Base-by-base conservation (phyloP, 2,797 vertebrate genomes). In the Euthynnus affinis region DNA sequence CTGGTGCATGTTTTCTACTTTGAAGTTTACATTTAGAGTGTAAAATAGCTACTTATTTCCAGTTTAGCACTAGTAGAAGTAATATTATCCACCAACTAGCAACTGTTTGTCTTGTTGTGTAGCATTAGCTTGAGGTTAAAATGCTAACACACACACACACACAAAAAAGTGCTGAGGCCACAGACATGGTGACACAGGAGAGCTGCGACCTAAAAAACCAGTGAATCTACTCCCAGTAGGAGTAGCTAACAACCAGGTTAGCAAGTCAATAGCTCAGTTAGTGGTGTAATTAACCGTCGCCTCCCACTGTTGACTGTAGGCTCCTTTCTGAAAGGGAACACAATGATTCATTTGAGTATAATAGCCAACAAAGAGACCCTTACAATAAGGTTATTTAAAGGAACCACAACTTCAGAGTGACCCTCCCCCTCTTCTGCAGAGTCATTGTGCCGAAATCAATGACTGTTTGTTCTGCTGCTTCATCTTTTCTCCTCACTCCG, bases 331-430 rank as follows among this genome's bases (percentile, higher is more conserved):
- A 62, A 51, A 66, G 80, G 71, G 10, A 84, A 71, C 71, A 87
- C 88, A 89, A 79, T 72, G 74, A 73, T 74, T 90, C 82, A 90
- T 85, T 73, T 59, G 46, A 84, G 69, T 66, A 66, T 74, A 82
- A 88, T 61, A 60, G 62, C 60, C 22, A 32, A 90, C 88, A 92
- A 89, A 87, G 78, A 78, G 53, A 48, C 17, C 64, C 76, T 78
- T 20, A 88, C 87, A 79, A 71, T 78, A 63, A 84, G 80, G 83
- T 88, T 87, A 90, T 93, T 92, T 86, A 88, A 87, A 62, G 76
- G 80, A 82, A 80, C 61, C 77, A 71, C 72, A 82, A 55, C 71
- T 77, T 71, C 75, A 85, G 44, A 81, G 72, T 22, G 9, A n/a
- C 46, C 64, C 75, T 40, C 49, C 49, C 57, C 12, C 0, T 4